Evolutionary conservation across 2,797 vertebrate genomes (phyloP).

Genomic region (Paramormyrops hopkinsi): DNA sequence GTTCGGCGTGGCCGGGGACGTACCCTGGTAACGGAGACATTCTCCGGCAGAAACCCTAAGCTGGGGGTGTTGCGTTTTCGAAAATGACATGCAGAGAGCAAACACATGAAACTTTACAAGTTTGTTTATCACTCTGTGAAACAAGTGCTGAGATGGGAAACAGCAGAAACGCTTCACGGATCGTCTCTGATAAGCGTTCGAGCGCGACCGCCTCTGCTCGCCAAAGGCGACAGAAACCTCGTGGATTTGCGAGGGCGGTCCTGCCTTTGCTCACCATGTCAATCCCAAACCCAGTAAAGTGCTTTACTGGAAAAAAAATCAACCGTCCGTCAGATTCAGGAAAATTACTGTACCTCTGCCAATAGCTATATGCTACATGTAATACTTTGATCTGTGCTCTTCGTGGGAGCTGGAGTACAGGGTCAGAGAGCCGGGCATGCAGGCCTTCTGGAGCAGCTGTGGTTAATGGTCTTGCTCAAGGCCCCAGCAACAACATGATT

Average conservation of each 20-base stretch:
- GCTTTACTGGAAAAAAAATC: slow-evolving; percentile 14
- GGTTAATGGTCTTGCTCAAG: neutral
- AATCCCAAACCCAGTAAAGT: slow-evolving; percentile 16
- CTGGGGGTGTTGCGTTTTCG: neutral
- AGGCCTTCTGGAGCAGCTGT: neutral
- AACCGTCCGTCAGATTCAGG: neutral
- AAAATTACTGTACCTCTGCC: slow-evolving; percentile 2
- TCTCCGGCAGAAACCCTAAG: neutral
- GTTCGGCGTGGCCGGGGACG: neutral
- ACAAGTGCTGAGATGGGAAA: neutral
- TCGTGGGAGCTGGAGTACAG: neutral
- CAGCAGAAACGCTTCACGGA: slow-evolving; percentile 8
- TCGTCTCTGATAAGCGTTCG: slow-evolving; percentile 22
- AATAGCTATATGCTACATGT: neutral
- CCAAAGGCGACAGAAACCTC: neutral
- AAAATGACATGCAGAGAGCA: neutral
- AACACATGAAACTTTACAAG: neutral
- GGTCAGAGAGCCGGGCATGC: neutral
- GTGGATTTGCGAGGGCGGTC: neutral
- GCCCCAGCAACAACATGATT: neutral
- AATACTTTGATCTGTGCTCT: neutral
- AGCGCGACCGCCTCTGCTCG: slow-evolving; percentile 22
- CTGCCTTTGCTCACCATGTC: neutral
- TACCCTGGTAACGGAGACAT: neutral
- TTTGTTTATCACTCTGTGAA: neutral